Base-by-base conservation (phyloP, 2,888 invertebrate species). In the Pemphredon lugubris region DNA sequence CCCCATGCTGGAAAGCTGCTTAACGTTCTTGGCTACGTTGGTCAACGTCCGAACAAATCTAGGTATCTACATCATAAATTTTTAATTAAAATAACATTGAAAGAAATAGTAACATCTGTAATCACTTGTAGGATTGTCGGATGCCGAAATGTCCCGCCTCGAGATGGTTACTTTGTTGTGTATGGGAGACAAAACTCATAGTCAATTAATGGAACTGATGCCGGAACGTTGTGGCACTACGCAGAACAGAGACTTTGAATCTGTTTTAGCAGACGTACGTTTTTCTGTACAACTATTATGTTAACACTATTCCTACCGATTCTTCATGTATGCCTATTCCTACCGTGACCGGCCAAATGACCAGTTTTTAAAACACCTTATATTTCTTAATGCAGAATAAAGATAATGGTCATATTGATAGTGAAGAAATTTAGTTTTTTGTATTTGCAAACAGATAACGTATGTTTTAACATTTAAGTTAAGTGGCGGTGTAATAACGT, bases 141-240 rank as follows among this genome's bases (percentile, higher is more conserved):
- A 94, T 82, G 91, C 92, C 4, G 93, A 92, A 73, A 88, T 94
- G 85, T 95, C 96, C 20, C 93, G 96, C 34, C 91, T 97, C 75
- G 98, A 99, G 91, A 97, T 99, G 92, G 96, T 97, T 69, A 96
- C 98, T 0, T 91, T 98, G 51, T 91, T 99, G 48, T 97, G 98
- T 79, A 97, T 98, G 89, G 95, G 95, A 32, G 98, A 98, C 90
- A 96, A 97, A 90, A 98, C 98, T 0, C 98, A 98, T 91, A 97
- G 97, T 77, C 98, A 98, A 88, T 92, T 99, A 47, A 94, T 97
- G 90, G 98, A 98, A 90, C 91, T 96, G 64, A 97, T 99, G 96
- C 98, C 98, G 0, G 98, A 98, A 91, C 92, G 97, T 18, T 97
- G 97, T 75, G 97, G 97, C n/a, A 96, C 95, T 83, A 95, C 96